Evolutionary conservation across 2,888 invertebrate species (phyloP).

Genomic region (Drosophila kanekoi): DNA sequence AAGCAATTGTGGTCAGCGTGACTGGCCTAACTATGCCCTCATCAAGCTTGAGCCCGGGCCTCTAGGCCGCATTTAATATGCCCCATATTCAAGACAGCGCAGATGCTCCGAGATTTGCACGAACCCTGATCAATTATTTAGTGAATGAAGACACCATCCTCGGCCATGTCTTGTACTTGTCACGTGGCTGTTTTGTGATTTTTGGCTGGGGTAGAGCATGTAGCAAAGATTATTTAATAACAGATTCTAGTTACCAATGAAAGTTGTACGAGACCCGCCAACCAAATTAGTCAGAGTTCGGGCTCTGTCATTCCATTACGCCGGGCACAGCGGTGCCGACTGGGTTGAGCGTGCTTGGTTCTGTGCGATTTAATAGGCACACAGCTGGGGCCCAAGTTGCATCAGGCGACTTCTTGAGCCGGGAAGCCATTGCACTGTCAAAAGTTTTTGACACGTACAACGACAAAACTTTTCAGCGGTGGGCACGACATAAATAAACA

Average conservation of each 20-base stretch:
- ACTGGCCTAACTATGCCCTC: slow-evolving; percentile 54
- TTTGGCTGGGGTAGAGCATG: slow-evolving; percentile 40
- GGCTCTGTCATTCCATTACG: slow-evolving; percentile 47
- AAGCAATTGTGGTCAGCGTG: slow-evolving; percentile 52
- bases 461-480: slow-evolving; percentile 74
- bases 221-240: slow-evolving; percentile 68
- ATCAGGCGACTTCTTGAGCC: slow-evolving; percentile 54
- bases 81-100: slow-evolving; percentile 38
- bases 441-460: slow-evolving; percentile 77
- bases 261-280: slow-evolving; percentile 66
- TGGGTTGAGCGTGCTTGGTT: slow-evolving; percentile 11
- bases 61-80: slow-evolving; percentile 58
- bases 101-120: slow-evolving; percentile 63
- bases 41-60: slow-evolving; percentile 37
- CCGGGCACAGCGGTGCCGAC: slow-evolving; percentile 8
- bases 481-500: slow-evolving; percentile 73
- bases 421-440: slow-evolving; percentile 69
- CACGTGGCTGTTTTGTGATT: slow-evolving; percentile 35
- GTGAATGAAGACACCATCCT: slow-evolving; percentile 36
- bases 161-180: slow-evolving; percentile 12
- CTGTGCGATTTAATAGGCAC: slow-evolving; percentile 54
- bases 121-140: slow-evolving; percentile 69
- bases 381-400: slow-evolving; percentile 59
- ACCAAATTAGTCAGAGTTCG: slow-evolving; percentile 68
- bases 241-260: slow-evolving; percentile 61